Evolutionary conservation across 2,797 vertebrate species (phyloP), one percentile per base, ranked within the genome.

Genomic region (Clangula hyemalis): DNA sequence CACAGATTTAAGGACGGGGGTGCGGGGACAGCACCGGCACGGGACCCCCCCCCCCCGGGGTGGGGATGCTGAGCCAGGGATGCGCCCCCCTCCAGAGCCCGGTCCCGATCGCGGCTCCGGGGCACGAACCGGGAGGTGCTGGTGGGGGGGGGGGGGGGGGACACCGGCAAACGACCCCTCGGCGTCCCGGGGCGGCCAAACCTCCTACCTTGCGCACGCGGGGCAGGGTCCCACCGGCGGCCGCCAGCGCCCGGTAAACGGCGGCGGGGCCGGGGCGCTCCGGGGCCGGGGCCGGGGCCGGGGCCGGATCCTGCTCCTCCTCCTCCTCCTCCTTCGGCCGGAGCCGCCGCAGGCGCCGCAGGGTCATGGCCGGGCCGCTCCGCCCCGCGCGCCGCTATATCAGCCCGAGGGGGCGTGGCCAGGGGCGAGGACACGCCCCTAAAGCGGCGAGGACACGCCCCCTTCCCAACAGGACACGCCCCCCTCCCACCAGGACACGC

Each of bases 161-260:
- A 21, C 22, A 49, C 22, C 47, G 13, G 47, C 4, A 49, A 49
- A 49, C 47, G 11, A 24, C 47, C 47, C 47, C 47, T 7, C 47
- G 47, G 20, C 47, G 18, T 45, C 53, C 28, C 43, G 61, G 79
- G 72, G 45, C 30, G 10, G 12, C 47, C 47, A 43, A 43, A 43
- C 43, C 43, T 43, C 43, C 47, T 49, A 49, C 51, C 98, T 98
- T 99, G 72, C 97, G 98, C 54, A 96, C 98, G 20, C 99, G 98
- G 68, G 99, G 99, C 96, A 99, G 97, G 38, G 99, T 99, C n/a
- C 99, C 99, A 13, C 99, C 99, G 18, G 99, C 99, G 65, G 98
- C 99, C 25, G 99, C 98, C 96, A 99, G 96, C 4, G 98, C 99
- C 90, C 97, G 98, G 95, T 99, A 99, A n/a, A 97, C 82, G 30